Base-by-base conservation (phyloP, 2,113 vertebrate genomes). In the Pandion haliaetus region DNA sequence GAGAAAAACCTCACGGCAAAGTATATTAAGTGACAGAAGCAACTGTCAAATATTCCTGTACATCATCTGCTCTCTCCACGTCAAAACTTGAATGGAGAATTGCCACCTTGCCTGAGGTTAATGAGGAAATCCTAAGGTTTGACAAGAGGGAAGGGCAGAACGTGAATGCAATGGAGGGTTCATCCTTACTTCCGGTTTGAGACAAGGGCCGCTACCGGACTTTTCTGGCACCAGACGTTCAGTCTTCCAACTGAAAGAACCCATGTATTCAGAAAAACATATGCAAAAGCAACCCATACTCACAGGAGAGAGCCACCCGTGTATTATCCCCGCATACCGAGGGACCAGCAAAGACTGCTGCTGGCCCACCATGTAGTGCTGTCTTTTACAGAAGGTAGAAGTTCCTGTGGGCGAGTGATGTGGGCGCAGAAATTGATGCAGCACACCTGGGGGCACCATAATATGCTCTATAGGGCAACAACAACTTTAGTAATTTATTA, bases 221-320 rank as follows among this genome's bases (percentile, higher is more conserved):
- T 20, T 32, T 34, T 65, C 45, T 40, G 59, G 34, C 34, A 71
- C 17, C 59, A 74, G 52, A 36, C 0, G 0, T 67, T 71, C 66
- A 83, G 47, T 45, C 44, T 95, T 91, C 23, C 54, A 50, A 45
- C 13, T n/a, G 44, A 45, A 76, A 77, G 44, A 59, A 59, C 6
- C 8, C 58, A 45, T 19, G 10, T 40, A 17, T 44, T 71, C 26
- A 50, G 76, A 86, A 67, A 91, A 63, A 47, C 8, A 40, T 16
- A 31, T 5, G 25, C 8, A 54, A 88, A 67, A 88, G 12, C 50
- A 79, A 24, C 12, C 24, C 42, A 45, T 25, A 45, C 12, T 12
- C 17, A 65, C 31, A n/a, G 0, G 0, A 67, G 58, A 25, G 25
- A 70, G 9, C 42, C 74, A 74, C 21, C 28, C 17, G 14, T 2